Conservation (phyloP, 2,113 vertebrate genomes). For the Turdus rufiventris region DNA sequence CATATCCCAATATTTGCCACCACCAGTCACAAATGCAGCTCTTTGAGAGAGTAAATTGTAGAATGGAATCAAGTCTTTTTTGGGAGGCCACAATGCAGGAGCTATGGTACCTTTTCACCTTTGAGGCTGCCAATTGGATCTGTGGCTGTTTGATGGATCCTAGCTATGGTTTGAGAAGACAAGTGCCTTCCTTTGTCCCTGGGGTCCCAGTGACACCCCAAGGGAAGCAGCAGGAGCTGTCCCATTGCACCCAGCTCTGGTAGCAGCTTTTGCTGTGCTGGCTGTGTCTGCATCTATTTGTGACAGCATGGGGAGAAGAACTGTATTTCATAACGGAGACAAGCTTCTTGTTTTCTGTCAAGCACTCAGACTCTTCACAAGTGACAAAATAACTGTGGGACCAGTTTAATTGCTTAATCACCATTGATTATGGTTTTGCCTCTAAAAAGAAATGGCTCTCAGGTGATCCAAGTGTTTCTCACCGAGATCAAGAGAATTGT, state of each 20-base stretch:
- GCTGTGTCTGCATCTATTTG: background rate
- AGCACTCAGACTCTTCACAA: background rate
- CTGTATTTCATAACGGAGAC: accelerated
- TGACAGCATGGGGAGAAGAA: background rate
- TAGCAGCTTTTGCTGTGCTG: background rate
- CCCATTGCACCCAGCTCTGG: background rate
- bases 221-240: background rate
- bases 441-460: background rate
- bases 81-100: background rate
- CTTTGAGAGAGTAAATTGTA: background rate
- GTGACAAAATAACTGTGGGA: background rate
- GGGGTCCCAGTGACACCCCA: background rate
- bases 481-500: background rate
- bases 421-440: background rate
- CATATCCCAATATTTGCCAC: accelerated
- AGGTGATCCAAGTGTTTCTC: background rate
- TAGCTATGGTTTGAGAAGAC: background rate
- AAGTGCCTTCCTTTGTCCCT: background rate
- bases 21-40: background rate
- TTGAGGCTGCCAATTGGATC: background rate
- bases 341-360: background rate
- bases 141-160: background rate
- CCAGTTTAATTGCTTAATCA: background rate
- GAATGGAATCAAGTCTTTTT: background rate
- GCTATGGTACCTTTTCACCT: background rate